Conservation (phyloP, 2,797 vertebrate genomes). For the Peromyscus nudipes region DNA sequence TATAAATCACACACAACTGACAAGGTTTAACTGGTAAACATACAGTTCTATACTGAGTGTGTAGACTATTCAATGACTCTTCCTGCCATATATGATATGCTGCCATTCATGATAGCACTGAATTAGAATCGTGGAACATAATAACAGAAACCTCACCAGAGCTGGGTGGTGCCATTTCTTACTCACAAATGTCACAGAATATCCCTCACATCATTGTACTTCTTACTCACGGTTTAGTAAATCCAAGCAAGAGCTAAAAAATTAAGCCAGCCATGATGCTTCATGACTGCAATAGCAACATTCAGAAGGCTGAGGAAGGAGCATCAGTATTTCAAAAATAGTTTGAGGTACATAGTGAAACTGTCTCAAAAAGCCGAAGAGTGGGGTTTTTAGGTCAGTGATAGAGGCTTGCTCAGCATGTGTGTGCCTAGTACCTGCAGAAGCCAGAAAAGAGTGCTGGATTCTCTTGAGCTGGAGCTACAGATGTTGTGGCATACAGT, state of each 20-base stretch:
- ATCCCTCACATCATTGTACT: neutral
- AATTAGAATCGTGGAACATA: constrained; percentile 22
- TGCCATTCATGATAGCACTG: neutral
- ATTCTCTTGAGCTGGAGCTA: neutral
- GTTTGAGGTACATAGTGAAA: neutral
- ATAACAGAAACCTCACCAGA: neutral
- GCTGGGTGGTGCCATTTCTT: neutral
- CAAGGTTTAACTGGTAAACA: constrained; percentile 41
- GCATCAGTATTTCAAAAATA: neutral
- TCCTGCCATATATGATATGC: neutral
- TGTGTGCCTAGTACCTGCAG: neutral
- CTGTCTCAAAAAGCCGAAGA: neutral
- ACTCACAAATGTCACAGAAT: neutral
- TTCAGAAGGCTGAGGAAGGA: neutral
- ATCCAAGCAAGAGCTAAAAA: neutral
- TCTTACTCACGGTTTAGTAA: constrained; percentile 41
- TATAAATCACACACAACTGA: neutral
- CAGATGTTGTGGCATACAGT: neutral
- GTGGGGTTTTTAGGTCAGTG: neutral
- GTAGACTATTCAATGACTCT: neutral
- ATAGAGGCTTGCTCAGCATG: neutral
- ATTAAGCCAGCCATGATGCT: neutral
- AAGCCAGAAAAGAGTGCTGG: neutral
- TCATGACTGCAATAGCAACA: neutral
- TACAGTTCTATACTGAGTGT: neutral